phyloP scores from a whole-genome alignment of 2,113 vertebrate species.

The Psephotus haematonotus region DNA sequence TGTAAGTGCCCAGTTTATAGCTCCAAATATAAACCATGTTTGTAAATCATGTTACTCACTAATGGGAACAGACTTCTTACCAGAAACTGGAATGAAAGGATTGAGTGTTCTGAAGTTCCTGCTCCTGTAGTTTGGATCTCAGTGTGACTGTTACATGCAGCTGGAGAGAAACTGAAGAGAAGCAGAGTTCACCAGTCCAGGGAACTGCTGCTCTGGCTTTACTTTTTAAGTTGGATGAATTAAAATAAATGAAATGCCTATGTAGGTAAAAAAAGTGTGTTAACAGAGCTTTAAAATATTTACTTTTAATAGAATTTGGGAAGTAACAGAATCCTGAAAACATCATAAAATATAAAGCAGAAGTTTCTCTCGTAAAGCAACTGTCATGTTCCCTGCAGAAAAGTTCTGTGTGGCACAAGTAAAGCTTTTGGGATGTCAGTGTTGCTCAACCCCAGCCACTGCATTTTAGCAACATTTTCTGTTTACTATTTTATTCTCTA shows the following conservation, averaged over 20 bases:
- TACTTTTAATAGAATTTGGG: neutral
- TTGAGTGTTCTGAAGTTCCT: neutral
- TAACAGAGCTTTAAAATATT: neutral
- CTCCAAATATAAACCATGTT: fast-evolving
- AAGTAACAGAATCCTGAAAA: neutral
- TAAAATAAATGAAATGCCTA: neutral
- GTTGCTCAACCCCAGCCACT: neutral
- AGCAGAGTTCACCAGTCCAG: neutral
- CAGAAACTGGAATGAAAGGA: neutral
- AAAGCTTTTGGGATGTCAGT: neutral
- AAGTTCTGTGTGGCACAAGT: neutral
- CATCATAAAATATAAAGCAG: neutral
- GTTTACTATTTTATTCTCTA: neutral
- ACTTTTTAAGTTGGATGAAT: neutral
- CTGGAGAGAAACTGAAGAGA: too few species aligned
- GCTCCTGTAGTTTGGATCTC: neutral
- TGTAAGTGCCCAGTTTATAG: neutral
- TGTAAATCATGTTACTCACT: neutral
- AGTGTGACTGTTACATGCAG: fast-evolving
- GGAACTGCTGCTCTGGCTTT: neutral
- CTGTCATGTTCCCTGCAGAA: neutral
- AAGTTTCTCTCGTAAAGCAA: neutral
- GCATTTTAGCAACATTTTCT: neutral
- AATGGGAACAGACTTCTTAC: neutral
- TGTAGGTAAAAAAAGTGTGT: neutral